Evolutionary conservation across 2,113 vertebrate genomes (phyloP).

Genomic region (Empidonax traillii): DNA sequence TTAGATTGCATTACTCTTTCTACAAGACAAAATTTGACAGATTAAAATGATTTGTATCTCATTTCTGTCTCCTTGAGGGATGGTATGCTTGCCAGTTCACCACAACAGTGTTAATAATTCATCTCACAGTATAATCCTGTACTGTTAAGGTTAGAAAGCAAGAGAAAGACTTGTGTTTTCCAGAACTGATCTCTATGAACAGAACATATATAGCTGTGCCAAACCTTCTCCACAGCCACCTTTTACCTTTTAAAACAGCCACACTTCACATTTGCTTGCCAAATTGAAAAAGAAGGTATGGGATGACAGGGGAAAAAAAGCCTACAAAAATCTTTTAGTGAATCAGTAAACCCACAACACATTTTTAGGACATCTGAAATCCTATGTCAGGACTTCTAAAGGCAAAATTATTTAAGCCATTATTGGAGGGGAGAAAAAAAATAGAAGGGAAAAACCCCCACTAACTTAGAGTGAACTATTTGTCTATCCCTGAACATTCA

Average conservation of each 20-base stretch:
- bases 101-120: neutral
- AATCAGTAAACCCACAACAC: neutral
- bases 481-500: neutral
- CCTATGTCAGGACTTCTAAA: neutral
- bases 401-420: neutral
- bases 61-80: neutral
- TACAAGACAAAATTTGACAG: neutral
- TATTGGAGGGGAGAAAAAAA: neutral
- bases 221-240: neutral
- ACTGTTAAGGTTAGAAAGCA: neutral
- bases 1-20: neutral
- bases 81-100: neutral
- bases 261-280: neutral
- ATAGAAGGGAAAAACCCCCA: fast-evolving
- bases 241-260: neutral
- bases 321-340: neutral
- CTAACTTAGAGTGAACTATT: neutral
- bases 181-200: neutral
- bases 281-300: neutral
- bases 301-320: neutral
- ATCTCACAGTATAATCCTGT: neutral
- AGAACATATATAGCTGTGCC: neutral
- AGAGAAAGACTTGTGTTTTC: neutral
- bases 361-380: neutral
- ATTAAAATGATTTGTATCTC: neutral